phyloP scores from a whole-genome alignment of 1,140 invertebrate species.

The Diachasmimorpha longicaudata region DNA sequence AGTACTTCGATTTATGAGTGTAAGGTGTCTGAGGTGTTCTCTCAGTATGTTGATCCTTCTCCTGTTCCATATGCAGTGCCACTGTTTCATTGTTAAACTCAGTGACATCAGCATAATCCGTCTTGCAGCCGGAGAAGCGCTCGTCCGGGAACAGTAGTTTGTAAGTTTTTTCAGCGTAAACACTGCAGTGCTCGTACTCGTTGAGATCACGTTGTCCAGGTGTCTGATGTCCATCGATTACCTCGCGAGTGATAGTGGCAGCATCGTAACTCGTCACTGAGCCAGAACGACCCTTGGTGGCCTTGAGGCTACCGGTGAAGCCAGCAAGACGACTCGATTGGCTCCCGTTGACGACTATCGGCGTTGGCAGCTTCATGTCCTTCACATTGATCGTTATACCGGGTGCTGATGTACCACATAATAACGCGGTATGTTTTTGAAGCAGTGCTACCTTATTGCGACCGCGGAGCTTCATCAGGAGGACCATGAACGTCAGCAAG shows the following conservation, averaged over 20 bases:
- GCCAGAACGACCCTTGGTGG: slow-evolving; percentile 49
- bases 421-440: slow-evolving; percentile 72
- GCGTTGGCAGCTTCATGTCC: slow-evolving; percentile 68
- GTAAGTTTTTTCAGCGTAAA: slow-evolving; percentile 50
- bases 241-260: slow-evolving; percentile 1
- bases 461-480: slow-evolving; percentile 75
- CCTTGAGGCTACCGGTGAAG: slow-evolving; percentile 33
- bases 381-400: slow-evolving; percentile 73
- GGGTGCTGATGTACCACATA: slow-evolving; percentile 57
- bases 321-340: slow-evolving; percentile 48
- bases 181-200: slow-evolving; percentile 47
- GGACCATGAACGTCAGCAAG: slow-evolving; percentile 71
- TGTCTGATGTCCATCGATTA: neutral
- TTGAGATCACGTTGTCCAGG: slow-evolving; percentile 36
- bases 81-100: slow-evolving; percentile 45
- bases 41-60: slow-evolving; percentile 37
- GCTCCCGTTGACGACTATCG: slow-evolving; percentile 67
- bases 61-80: slow-evolving; percentile 30
- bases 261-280: slow-evolving; percentile 26
- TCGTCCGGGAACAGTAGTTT: slow-evolving; percentile 50
- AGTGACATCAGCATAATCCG: slow-evolving; percentile 42
- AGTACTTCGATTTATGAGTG: slow-evolving; percentile 40
- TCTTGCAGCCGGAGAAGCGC: slow-evolving; percentile 43
- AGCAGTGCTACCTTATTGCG: slow-evolving; percentile 72
- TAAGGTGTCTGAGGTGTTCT: slow-evolving; percentile 38